Percentiles rank a stretch among this genome's conserved stretches.
Conservation (phyloP, 2,113 vertebrate species). For the Pelvicachromis taeniatus region DNA sequence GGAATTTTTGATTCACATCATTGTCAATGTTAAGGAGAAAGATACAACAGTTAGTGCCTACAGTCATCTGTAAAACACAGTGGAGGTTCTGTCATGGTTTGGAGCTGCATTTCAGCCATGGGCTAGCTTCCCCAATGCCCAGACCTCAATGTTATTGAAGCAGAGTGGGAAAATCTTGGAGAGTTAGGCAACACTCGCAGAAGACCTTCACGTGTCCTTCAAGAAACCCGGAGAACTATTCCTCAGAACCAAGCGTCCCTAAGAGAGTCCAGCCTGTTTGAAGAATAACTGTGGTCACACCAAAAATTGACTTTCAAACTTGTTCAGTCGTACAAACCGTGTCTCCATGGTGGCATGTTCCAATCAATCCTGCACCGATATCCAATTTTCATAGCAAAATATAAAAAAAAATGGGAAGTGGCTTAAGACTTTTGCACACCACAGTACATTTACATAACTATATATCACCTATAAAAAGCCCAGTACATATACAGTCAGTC, state of each 20-base stretch:
- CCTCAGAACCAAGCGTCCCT: neutral
- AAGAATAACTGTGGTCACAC: neutral
- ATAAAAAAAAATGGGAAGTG: neutral
- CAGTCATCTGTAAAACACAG: neutral
- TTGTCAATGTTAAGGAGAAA: neutral
- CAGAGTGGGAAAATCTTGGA: neutral
- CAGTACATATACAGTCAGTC: neutral
- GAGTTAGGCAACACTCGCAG: neutral
- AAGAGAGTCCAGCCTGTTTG: neutral
- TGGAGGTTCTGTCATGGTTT: neutral
- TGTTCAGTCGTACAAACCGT: neutral
- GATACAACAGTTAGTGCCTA: neutral
- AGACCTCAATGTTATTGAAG: neutral
- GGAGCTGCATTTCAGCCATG: neutral
- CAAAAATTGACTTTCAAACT: neutral
- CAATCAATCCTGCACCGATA: neutral
- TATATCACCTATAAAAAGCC: neutral
- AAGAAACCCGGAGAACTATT: neutral
- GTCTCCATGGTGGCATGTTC: neutral
- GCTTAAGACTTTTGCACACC: neutral
- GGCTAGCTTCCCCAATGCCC: neutral
- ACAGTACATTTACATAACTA: neutral
- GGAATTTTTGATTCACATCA: neutral
- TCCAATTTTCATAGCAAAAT: neutral
- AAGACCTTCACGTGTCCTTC: neutral